These are phyloP conservation scores for Antedon mediterranea DNA, from an alignment of 53 echinoderm and acorn worm species.

Conservation along the genomic window DNA sequence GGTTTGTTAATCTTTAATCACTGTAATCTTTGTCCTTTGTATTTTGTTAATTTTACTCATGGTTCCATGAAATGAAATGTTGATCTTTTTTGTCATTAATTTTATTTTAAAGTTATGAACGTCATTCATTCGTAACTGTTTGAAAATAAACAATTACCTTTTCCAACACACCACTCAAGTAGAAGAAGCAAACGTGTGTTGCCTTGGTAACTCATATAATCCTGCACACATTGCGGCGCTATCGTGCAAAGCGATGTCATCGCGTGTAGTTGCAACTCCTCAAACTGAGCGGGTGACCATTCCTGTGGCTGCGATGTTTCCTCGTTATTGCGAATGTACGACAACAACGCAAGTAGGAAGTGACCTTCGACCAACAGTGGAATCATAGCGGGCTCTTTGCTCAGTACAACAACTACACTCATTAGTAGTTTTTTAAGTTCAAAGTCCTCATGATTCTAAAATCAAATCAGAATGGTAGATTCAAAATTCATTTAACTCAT, in stretches of 20 bases:
- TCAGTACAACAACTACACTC: slow-evolving; percentile 70
- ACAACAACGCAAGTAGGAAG: slow-evolving; percentile 66
- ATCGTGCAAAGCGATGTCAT: slow-evolving; percentile 72
- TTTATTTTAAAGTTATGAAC: too few relatives aligned
- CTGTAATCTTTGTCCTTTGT: too few relatives aligned
- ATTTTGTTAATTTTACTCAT: too few relatives aligned
- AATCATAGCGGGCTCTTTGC: slow-evolving; percentile 63
- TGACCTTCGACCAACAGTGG: slow-evolving; percentile 65
- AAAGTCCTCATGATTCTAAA: slow-evolving; percentile 80
- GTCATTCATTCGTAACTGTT: too few relatives aligned
- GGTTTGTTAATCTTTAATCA: too few relatives aligned
- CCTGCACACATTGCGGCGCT: slow-evolving; percentile 67
- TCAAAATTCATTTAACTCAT: too few relatives aligned
- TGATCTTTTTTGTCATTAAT: too few relatives aligned
- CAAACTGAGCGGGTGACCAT: slow-evolving; percentile 89
- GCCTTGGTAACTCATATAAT: slow-evolving; percentile 94
- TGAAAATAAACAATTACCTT: slow-evolving; percentile 35
- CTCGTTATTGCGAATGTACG: slow-evolving; percentile 81
- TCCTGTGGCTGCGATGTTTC: slow-evolving; percentile 73
- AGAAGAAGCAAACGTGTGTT: slow-evolving; percentile 79
- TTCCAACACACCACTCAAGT: slow-evolving; percentile 92
- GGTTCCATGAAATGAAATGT: too few relatives aligned
- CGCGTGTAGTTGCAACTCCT: slow-evolving; percentile 85
- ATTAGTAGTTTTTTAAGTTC: slow-evolving; percentile 89
- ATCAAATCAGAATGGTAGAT: not conserved